Evolutionary conservation across 2,888 invertebrate genomes (phyloP), one percentile per base, ranked within the genome.

Genomic region (Antitype chi): DNA sequence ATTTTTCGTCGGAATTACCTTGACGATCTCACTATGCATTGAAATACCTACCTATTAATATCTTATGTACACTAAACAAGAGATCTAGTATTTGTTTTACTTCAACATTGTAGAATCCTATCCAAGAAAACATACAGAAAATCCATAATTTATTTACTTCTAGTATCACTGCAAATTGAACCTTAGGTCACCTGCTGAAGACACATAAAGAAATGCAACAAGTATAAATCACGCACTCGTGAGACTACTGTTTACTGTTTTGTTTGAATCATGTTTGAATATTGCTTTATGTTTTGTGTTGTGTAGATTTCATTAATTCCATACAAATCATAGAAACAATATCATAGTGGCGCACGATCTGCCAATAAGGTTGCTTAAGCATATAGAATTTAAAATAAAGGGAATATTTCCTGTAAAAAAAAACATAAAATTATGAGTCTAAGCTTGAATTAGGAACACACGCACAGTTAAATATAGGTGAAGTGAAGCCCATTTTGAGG

Each of bases 271-370:
- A 11, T 11, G 43, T 43, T 11, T 43, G 43, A 1, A 25, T 17
- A 38, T 49, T 38, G 49, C 71, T 38, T 23, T 17, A 0, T n/a
- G 11, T 49, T 49, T 38, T 15, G 59, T 47, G 38, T 70, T 43
- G 9, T 66, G 3, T 38, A 20, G 43, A 0, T 38, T 23, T 49
- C 4, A 59, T 60, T 38, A 32, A 23, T 49, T 38, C 1, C 5
- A 55, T 64, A 76, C 20, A 74, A 75, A 63, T 25, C 2, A 20
- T 20, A 28, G 9, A n/a, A 62, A 53, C n/a, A 53, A 53, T 74
- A 43, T n/a, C 52, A 20, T 17, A 2, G 52, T 28, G 2, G 13
- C 2, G 28, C 53, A 76, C 63, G 28, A 43, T 43, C 43, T 43
- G 11, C 43, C 7, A 7, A 43, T 43, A 43, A 43, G 9, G 43